Evolutionary conservation across 2,113 vertebrate genomes (phyloP).

Genomic region (Emydocephalus ijimae): DNA sequence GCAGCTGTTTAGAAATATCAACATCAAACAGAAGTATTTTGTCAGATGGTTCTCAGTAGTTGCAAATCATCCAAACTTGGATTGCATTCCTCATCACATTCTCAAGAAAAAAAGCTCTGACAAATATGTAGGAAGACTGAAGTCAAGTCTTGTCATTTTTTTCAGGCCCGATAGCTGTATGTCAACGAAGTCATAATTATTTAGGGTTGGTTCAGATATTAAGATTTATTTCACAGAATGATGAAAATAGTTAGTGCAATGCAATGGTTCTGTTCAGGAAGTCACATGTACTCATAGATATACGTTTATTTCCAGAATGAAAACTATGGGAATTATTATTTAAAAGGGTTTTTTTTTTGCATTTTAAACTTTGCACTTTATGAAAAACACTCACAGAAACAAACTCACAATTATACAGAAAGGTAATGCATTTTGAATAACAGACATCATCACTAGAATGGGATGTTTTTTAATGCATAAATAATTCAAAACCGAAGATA

Average conservation of each 20-base stretch:
- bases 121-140: neutral
- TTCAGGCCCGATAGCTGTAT: constrained; percentile 1
- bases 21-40: constrained; percentile 3
- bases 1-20: constrained; percentile 5
- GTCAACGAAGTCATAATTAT: constrained; percentile 11
- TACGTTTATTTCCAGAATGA: neutral
- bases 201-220: neutral
- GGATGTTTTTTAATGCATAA: neutral
- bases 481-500: neutral
- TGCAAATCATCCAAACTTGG: constrained; percentile 6
- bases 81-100: constrained; percentile 19
- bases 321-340: neutral
- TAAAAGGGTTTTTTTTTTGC: neutral
- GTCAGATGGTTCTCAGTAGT: neutral
- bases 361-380: neutral
- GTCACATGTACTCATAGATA: neutral
- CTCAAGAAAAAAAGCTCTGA: neutral
- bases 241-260: neutral
- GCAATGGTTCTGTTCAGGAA: neutral
- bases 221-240: neutral
- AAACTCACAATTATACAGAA: neutral
- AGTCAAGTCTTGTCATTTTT: neutral
- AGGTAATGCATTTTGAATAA: neutral
- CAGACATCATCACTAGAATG: neutral
- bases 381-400: neutral